A percentile compares a stretch with the other conserved stretches of the same genome.
phyloP scores from a whole-genome alignment of 2,888 invertebrate species.

The Chelonus formosanus region DNA sequence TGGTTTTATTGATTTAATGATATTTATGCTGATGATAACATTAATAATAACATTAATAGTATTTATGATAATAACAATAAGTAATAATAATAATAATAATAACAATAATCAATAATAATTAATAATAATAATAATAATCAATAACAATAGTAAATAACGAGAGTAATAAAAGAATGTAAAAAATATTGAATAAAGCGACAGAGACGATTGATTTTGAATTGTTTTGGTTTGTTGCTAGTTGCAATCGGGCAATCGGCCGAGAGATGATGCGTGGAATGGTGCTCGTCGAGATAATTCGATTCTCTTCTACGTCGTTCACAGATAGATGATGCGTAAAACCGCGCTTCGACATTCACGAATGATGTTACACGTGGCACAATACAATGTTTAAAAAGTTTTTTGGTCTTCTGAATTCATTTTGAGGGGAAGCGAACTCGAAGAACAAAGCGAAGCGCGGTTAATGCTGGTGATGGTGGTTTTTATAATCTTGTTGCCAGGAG shows the following conservation, averaged over 20 bases:
- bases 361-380: constrained; percentile 1
- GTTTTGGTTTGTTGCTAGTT: constrained; percentile 22
- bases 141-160: constrained; percentile 6
- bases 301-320: constrained; percentile 17
- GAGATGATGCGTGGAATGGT: constrained; percentile 30
- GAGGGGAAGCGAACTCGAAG: constrained; percentile 27
- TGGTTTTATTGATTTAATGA: constrained; percentile 24
- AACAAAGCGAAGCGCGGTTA: constrained; percentile 10
- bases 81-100: constrained; percentile 6
- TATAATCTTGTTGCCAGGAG: constrained; percentile 7
- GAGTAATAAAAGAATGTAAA: constrained; percentile 33
- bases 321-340: constrained; percentile 7
- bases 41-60: not conserved
- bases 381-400: not conserved
- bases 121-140: not conserved
- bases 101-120: constrained; percentile 22
- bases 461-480: not conserved
- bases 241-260: constrained; percentile 38
- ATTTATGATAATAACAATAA: constrained; percentile 8
- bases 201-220: constrained; percentile 20
- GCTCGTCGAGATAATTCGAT: constrained; percentile 21
- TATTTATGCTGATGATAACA: constrained; percentile 25
- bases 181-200: constrained; percentile 31
- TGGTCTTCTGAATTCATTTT: constrained; percentile 22
- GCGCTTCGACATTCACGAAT: constrained; percentile 7